A percentile compares a stretch with the other conserved stretches of the same genome.
These are phyloP conservation scores for Orbicella faveolata DNA, from an alignment of 64 coral and sea anemone genomes.

Conservation along the genomic window DNA sequence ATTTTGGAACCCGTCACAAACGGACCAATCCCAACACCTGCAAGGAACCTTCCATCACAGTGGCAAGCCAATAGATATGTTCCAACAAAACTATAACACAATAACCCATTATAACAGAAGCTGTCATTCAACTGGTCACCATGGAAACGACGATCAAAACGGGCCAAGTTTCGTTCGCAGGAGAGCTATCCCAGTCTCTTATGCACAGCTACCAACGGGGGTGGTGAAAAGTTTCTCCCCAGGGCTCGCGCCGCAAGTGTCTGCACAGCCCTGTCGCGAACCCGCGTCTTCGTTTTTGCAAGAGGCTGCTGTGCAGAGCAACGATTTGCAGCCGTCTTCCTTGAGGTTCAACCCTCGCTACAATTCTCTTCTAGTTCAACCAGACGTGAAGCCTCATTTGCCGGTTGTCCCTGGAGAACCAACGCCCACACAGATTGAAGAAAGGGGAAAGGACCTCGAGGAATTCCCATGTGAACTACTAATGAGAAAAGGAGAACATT, in stretches of 20 bases:
- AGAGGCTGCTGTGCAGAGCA: neutral
- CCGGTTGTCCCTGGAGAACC: conserved; percentile 2
- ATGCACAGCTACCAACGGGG: neutral
- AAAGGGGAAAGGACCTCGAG: neutral
- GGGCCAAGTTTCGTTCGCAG: neutral
- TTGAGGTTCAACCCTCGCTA: conserved; percentile 4
- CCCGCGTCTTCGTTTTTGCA: neutral
- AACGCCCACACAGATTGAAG: neutral
- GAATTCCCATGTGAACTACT: neutral
- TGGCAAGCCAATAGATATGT: neutral
- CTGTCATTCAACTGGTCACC: neutral
- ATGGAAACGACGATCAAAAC: neutral
- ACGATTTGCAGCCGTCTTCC: neutral
- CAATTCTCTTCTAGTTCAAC: conserved; percentile 10
- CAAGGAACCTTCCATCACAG: neutral
- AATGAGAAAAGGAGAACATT: neutral
- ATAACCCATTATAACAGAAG: neutral
- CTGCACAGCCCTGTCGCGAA: neutral
- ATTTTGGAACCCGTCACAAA: conserved; percentile 20
- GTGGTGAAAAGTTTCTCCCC: neutral
- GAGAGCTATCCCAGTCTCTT: conserved; percentile 1
- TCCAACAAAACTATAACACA: neutral
- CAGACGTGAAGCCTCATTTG: conserved; percentile 28
- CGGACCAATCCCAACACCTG: neutral
- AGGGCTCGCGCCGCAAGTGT: neutral